Evolutionary conservation across 2,888 invertebrate species (phyloP), one percentile per base, ranked within the genome.

Genomic region (Portevinia maculata): DNA sequence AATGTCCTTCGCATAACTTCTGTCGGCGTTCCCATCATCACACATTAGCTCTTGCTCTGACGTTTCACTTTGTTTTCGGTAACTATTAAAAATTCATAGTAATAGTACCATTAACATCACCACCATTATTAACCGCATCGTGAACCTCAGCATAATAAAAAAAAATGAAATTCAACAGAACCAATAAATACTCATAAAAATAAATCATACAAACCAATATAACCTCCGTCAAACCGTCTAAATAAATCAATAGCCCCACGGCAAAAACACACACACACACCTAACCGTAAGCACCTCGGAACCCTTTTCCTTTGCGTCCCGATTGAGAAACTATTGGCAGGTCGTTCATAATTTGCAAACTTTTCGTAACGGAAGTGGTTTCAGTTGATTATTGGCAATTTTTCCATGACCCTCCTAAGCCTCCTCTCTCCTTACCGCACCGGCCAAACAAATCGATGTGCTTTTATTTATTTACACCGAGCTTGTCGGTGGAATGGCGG

Each of bases 121-220:
- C 67, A 74, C 67, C 19, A 67, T 67, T 67, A 41, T 15, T 28
- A 60, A 48, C 67, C 59, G 7, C 55, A 57, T 62, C 41, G 62
- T 28, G 41, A 44, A 44, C 8, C 17, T 37, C 37, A 30, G 11
- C 28, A 15, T 48, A 60, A 69, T 7, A 17, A 44, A 19, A 73
- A 32, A 57, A 64, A 19, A 60, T 9, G n/a, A 69, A 50, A 55
- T 53, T 37, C 13, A 76, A 60, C 60, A 60, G 53, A 73, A 60
- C 53, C 53, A 53, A 74, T 74, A 83, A 83, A 76, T 70, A 13
- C 62, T 81, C 81, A 81, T 81, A 81, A 81, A 81, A 81, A 70
- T 81, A 81, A 81, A 81, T 81, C 75, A 81, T 75, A 70, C 59
- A 75, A 75, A 75, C 70, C 70, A 81, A 83, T 83, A 76, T 71